Percentiles rank a stretch among this genome's conserved stretches.
Evolutionary conservation across 2,797 vertebrate species (phyloP).

Genomic region (Pteronotus mesoamericanus): DNA sequence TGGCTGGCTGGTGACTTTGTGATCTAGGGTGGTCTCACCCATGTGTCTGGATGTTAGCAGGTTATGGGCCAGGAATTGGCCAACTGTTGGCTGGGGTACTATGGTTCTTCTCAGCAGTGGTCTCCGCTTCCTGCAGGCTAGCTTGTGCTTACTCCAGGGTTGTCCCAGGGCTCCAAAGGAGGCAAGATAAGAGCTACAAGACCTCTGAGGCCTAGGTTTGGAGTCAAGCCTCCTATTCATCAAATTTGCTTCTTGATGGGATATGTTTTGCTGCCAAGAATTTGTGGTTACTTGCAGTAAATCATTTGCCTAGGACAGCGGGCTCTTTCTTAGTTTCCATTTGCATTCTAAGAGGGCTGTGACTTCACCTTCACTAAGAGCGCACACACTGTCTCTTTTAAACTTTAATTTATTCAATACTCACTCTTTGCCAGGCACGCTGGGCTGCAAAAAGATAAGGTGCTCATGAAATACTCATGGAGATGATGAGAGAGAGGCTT

Average conservation of each 20-base stretch:
- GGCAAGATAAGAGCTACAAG: neutral
- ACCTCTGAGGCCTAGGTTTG: neutral
- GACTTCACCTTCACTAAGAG: neutral
- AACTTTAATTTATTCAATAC: neutral
- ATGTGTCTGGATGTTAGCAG: neutral
- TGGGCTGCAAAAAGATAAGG: neutral
- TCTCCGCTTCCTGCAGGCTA: neutral
- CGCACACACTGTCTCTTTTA: neutral
- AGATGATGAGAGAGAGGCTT: neutral
- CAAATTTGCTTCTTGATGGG: neutral
- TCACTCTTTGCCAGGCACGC: neutral
- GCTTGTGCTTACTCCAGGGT: neutral
- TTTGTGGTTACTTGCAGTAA: neutral
- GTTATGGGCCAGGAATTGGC: neutral
- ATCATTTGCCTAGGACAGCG: neutral
- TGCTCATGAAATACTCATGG: neutral
- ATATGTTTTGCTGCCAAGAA: neutral
- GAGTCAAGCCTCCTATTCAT: neutral
- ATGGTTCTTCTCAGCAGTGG: neutral
- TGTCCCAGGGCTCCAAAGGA: neutral
- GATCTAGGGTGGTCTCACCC: neutral
- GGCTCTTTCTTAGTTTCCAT: neutral
- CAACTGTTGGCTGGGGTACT: neutral
- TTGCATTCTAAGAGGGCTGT: neutral
- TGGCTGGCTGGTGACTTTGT: neutral